A percentile compares a stretch with the other conserved stretches of the same genome.
Evolutionary conservation across 2,797 vertebrate genomes (phyloP).

Genomic region (Leptoclinus maculatus): DNA sequence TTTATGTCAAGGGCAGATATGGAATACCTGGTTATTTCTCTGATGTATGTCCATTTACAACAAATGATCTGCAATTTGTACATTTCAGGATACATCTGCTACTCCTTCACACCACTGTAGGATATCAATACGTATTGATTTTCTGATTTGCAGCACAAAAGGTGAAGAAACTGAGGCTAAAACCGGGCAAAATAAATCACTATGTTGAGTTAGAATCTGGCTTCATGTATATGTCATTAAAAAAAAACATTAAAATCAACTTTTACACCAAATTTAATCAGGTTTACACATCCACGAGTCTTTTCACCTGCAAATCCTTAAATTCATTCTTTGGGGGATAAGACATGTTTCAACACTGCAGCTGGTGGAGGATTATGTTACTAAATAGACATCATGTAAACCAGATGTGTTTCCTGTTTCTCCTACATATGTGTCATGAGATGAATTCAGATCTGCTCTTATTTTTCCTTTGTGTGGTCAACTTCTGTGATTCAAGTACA

Average conservation of each 20-base stretch:
- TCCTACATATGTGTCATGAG: slow-evolving; percentile 5
- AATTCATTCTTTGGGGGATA: no score
- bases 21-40: not conserved
- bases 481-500: not conserved
- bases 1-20: not conserved
- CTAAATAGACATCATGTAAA: no score
- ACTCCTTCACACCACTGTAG: not conserved
- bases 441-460: not conserved
- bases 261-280: no score
- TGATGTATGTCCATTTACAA: not conserved
- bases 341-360: not conserved
- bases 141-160: not conserved
- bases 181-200: not conserved
- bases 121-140: not conserved
- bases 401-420: not conserved
- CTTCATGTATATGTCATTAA: no score
- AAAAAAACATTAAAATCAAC: no score
- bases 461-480: slow-evolving; percentile 1
- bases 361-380: no score
- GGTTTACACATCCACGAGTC: no score
- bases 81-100: no score
- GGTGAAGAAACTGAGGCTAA: not conserved
- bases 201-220: not conserved
- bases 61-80: not conserved
- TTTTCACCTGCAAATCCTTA: no score